Conservation (phyloP, 2,113 vertebrate species). For the Campylomormyrus numenius region DNA sequence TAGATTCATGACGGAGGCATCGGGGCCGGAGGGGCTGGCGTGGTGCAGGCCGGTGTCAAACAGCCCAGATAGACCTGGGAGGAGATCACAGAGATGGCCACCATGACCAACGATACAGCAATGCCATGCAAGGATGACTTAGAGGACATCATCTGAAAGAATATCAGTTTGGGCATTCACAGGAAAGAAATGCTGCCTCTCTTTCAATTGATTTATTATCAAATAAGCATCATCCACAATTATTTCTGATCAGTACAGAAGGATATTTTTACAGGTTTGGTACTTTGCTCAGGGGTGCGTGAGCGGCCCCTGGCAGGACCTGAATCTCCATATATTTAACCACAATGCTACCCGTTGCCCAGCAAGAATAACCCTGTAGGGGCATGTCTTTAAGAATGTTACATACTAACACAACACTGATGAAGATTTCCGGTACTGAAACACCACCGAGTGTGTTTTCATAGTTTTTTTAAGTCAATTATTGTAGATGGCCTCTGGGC, state of each 20-base stretch:
- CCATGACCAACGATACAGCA: not conserved
- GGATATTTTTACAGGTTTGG: not conserved
- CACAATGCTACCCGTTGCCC: not conserved
- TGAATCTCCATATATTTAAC: not conserved
- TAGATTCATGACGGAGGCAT: constrained; percentile 92
- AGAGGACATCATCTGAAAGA: not conserved
- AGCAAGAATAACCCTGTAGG: not conserved
- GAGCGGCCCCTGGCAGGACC: not conserved
- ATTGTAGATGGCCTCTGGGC: not conserved
- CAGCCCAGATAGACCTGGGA: constrained; percentile 78
- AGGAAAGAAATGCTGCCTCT: not conserved
- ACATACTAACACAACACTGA: not conserved
- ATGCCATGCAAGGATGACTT: not conserved
- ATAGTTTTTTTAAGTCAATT: not conserved
- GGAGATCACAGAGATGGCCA: not conserved
- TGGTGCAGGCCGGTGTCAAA: constrained; percentile 89
- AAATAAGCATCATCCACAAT: not conserved
- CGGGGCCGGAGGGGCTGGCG: constrained; percentile 74
- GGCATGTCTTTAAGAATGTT: not conserved
- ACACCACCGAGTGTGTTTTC: not conserved
- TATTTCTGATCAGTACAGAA: not conserved
- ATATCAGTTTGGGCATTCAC: not conserved
- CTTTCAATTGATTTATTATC: not conserved
- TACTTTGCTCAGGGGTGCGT: not conserved
- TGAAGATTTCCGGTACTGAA: not conserved